Base-by-base conservation (phyloP, 2,797 vertebrate genomes). In the Rhabdomys pumilio region DNA sequence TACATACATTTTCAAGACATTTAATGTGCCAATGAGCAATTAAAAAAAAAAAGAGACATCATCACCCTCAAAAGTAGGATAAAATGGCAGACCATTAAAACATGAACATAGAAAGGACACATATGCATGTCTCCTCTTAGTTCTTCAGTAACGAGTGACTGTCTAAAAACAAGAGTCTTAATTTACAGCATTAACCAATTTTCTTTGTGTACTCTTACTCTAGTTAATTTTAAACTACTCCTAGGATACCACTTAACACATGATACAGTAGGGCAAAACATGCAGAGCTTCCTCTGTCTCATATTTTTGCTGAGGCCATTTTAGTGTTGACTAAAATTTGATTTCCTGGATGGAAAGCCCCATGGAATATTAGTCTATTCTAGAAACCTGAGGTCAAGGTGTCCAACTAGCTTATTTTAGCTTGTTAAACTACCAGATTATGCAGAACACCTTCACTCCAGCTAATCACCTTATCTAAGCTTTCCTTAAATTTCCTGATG, bases 111-210 rank as follows among this genome's bases (percentile, higher is more conserved):
- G 19, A 47, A 26, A 34, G 29, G 55, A 81, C 85, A 63, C 55
- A 38, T 73, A 38, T 47, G 11, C 38, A 44, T 94, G 38, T 0
- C 38, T 53, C 6, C 41, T 29, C 20, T 47, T n/a, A 19, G 15
- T 24, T 77, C 11, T 44, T 91, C 50, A 89, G 83, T 75, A 94
- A 88, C 14, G 77, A 73, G 9, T 6, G 41, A 84, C 12, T 72
- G 26, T 82, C 11, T 92, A 55, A 81, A 93, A 94, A 80, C 4
- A 76, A 87, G 96, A 95, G 3, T 20, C 24, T 93, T 90, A 7
- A 80, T 50, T 57, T 85, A 3, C 29, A 80, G 41, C 22, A 81
- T 17, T 84, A 90, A 22, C 38, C 59, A 61, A 1, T 87, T 92
- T 73, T 22, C 41, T 15, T 57, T 12, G 24, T 72, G 57, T 3